Base-by-base conservation (phyloP, 2,797 vertebrate genomes). In the Sebastes taczanowskii region DNA sequence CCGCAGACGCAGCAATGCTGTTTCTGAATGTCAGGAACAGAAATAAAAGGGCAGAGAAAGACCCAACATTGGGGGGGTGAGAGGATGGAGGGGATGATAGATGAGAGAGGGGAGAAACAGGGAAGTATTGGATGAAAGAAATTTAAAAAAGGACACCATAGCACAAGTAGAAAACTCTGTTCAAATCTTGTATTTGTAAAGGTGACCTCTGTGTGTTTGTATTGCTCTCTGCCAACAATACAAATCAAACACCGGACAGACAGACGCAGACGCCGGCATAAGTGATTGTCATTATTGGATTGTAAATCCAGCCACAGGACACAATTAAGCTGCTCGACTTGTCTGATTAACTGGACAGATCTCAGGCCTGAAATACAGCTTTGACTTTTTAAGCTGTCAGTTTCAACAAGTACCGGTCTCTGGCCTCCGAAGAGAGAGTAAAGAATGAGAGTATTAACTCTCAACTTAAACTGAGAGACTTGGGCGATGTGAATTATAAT, bases 1-100 rank as follows among this genome's bases (percentile, higher is more conserved):
- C 97, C 13, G 98, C 98, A 0, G 98, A 99, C 1, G 98, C 98
- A 3, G 98, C 98, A 64, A 99, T 98, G 93, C 98, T 99, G 95
- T 99, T 99, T 91, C 98, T 99, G 94, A 22, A 88, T 59, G 78
- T 64, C 68, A 72, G 60, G 64, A 74, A 80, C 1, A 80, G 29
- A 78, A 52, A 64, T 20, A 80, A 34, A 61, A 42, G 25, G 20
- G 14, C 42, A 18, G 34, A 42, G 55, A 60, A 1, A 42, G 35
- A 65, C 6, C 52, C 38, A 82, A 60, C 20, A 68, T 38, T 80
- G 16, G 35, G 29, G 55, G 56, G 7, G 56, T 29, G 32, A 73
- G 30, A 55, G 35, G 25, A 42, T 3, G 6, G 30, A 59, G 14
- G 55, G 25, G 63, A 46, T 59, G 73, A 71, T 59, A 49, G 59